A percentile compares a stretch with the other conserved stretches of the same genome.
These are phyloP conservation scores for Luperina testacea DNA, from an alignment of 2,888 invertebrate genomes.

Conservation along the genomic window DNA sequence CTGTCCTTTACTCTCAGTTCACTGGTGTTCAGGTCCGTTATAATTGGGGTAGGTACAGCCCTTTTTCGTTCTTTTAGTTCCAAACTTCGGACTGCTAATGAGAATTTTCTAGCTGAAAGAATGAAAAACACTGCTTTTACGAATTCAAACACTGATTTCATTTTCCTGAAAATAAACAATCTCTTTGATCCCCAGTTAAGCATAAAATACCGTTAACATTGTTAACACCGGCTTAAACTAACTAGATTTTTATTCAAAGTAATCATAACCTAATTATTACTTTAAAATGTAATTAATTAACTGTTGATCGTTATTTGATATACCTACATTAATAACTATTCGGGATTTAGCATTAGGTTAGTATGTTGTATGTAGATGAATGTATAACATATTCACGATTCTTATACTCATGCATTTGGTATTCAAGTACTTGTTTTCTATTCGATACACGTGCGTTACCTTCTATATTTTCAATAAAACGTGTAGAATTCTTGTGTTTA, in stretches of 20 bases:
- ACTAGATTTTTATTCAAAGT: constrained; percentile 7
- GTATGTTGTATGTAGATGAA: neutral
- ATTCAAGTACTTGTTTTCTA: constrained; percentile 19
- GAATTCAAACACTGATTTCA: constrained; percentile 16
- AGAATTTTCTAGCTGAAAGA: constrained; percentile 25
- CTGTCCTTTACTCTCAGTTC: neutral
- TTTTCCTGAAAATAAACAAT: constrained; percentile 12
- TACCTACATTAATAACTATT: neutral
- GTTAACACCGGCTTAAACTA: constrained; percentile 1
- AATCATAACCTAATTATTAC: neutral
- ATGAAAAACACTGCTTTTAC: constrained; percentile 25
- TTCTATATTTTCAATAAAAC: constrained; percentile 9
- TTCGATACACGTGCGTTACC: neutral
- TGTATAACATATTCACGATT: neutral
- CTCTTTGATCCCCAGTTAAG: constrained; percentile 29
- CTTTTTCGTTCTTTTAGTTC: constrained; percentile 3
- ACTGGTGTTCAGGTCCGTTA: neutral
- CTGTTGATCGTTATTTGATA: neutral
- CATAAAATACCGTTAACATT: constrained; percentile 8
- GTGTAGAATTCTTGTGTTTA: neutral
- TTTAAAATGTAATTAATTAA: neutral
- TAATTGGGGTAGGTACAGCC: constrained; percentile 4
- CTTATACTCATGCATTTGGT: constrained; percentile 3
- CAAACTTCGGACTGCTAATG: constrained; percentile 9
- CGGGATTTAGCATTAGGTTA: neutral